Evolutionary conservation across 1,140 invertebrate species (phyloP).

Genomic region (Cotesia chilonis): DNA sequence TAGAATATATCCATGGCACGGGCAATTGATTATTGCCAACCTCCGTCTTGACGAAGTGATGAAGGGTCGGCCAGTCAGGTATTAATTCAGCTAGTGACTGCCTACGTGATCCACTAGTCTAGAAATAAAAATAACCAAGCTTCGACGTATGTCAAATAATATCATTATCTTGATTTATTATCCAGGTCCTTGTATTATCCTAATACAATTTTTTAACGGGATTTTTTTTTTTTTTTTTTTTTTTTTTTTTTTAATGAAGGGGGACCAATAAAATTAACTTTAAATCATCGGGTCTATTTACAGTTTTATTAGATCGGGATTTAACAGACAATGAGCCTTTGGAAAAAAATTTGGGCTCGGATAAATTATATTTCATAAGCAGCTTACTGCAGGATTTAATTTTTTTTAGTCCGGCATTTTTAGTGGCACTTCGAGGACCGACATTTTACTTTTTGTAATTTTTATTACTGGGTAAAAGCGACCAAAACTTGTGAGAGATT

Average conservation of each 20-base stretch:
- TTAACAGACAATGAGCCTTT: too few species aligned
- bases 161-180: background rate
- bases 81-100: constrained; percentile 93
- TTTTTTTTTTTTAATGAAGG: background rate
- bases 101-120: constrained; percentile 77
- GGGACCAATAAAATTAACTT: background rate
- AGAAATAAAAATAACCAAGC: constrained; percentile 58
- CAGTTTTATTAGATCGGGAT: too few species aligned
- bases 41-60: constrained; percentile 83
- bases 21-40: constrained; percentile 67
- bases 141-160: constrained; percentile 6
- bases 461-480: constrained; percentile 16
- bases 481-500: constrained; percentile 13
- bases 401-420: constrained; percentile 6
- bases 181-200: background rate
- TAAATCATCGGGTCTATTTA: too few species aligned
- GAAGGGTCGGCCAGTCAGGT: constrained; percentile 93
- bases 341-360: too few species aligned
- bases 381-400: constrained; percentile 20
- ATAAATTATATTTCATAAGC: background rate
- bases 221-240: background rate
- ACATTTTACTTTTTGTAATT: constrained; percentile 23
- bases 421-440: constrained; percentile 38
- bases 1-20: constrained; percentile 31
- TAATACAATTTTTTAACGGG: background rate